Evolutionary conservation across 2,797 vertebrate species (phyloP), one percentile per base, ranked within the genome.

Genomic region (Phataginus tetradactyla): DNA sequence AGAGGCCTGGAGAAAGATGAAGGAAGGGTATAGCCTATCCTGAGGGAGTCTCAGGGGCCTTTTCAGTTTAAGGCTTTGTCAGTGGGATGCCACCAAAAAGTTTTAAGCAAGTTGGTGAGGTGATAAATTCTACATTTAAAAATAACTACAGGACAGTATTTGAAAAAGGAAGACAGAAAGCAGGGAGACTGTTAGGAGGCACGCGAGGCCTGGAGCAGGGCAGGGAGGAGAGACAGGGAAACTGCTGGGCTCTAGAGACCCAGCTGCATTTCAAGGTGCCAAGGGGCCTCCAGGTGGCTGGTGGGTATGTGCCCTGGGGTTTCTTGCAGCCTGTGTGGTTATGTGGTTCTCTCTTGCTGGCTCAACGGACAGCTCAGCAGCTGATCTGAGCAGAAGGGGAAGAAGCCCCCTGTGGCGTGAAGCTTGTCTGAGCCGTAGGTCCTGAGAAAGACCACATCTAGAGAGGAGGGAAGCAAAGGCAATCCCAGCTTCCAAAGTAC

Each of bases 401-500:
- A 97, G 97, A 77, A 96, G 68, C 93, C 0, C 4, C 94, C 64
- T 51, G 14, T 27, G 18, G 83, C 32, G 23, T 10, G 63, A 57
- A 57, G 29, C n/a, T 39, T 37, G 53, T 37, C 61, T 51, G 97
- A 97, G 94, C 96, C 91, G 93, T 90, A 81, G 12, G 94, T 14
- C 57, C 32, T 9, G 14, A 72, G 37, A 95, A 15, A 4, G 95
- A 86, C 81, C 39, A 64, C 68, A 14, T 71, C 83, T 81, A 64
- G 93, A 94, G 64, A 94, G 96, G 61, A 93, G 72, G 45, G 96
- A 96, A 96, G 94, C 92, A 96, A 97, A 96, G 91, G 79, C 77
- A 69, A 72, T 87, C 94, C 61, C 27, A 77, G 45, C 64, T 11
- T 3, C 92, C 78, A 91, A 95, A 94, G 93, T 61, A 72, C 94